Evolutionary conservation across 2,113 vertebrate genomes (phyloP).

Genomic region (Ictalurus furcatus): DNA sequence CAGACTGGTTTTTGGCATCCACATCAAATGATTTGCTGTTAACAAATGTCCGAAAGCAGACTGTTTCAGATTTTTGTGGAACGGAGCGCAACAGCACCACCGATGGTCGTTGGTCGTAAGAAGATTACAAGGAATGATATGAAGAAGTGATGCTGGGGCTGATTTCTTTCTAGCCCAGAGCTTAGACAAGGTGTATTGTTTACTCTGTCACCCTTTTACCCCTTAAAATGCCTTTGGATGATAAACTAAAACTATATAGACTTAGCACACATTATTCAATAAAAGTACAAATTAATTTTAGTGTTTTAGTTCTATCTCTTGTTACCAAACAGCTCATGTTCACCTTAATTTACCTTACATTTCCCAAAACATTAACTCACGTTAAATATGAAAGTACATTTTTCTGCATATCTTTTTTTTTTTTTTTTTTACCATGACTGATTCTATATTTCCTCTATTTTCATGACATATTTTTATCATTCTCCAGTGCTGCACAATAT

Average conservation of each 20-base stretch:
- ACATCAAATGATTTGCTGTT: not conserved
- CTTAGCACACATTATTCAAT: not conserved
- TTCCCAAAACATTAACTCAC: not conserved
- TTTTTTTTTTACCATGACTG: not conserved
- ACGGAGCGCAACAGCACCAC: not conserved
- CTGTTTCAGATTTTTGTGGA: not conserved
- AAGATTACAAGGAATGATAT: not conserved
- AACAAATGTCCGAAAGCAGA: not conserved
- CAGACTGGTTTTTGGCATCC: not conserved
- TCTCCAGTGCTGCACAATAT: not conserved
- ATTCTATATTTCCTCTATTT: not conserved
- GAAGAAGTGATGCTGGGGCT: not conserved
- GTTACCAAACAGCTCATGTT: too few relatives aligned
- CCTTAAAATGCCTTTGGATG: not conserved
- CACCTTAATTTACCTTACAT: too few relatives aligned
- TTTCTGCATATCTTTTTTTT: too few relatives aligned
- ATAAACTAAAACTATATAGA: not conserved
- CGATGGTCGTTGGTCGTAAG: not conserved
- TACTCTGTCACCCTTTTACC: not conserved
- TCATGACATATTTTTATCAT: not conserved
- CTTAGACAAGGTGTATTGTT: not conserved
- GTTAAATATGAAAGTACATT: not conserved
- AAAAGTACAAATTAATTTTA: not conserved
- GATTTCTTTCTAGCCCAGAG: not conserved
- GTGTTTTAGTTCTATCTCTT: not conserved